Base-by-base conservation (phyloP, 2,888 invertebrate genomes). In the Ochropacha duplaris region DNA sequence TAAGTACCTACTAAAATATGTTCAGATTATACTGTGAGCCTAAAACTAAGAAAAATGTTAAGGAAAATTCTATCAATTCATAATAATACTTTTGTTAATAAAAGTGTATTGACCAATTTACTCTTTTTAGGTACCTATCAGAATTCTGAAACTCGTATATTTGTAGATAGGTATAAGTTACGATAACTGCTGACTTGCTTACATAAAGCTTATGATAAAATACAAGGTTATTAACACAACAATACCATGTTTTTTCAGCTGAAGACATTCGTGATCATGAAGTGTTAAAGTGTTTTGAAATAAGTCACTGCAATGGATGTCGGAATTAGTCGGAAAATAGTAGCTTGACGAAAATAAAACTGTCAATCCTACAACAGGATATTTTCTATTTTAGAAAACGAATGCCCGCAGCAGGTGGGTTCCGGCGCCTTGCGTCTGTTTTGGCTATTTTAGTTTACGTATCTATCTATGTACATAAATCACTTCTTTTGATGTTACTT, bases 331-430 rank as follows among this genome's bases (percentile, higher is more conserved):
- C n/a, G n/a, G n/a, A n/a, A n/a, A n/a, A n/a, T 60, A 65, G 67
- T 70, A 65, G 60, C 56, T 59, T 54, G 57, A 68, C 75, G 69
- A 69, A 81, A 85, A 88, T 87, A 86, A 84, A 81, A 77, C 78
- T 87, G 87, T 87, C 89, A 83, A 71, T 81, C 75, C 71, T 58
- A 72, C 78, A 2, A 78, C 67, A 61, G 76, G 70, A 77, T 79
- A 79, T 79, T 79, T 82, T 80, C 85, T 86, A 86, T 85, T 84
- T 81, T 71, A 66, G 79, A 78, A 71, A 82, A 81, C 78, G 77
- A 76, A 84, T 78, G 78, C 64, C 76, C 72, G 71, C 74, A 82
- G 78, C 88, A 88, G 88, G 88, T 89, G 88, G 75, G 79, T 76
- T 78, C 75, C 75, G 77, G 81, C 76, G 72, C 73, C 72, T 59